These are phyloP conservation scores for Lycocerus yunnanus DNA, from an alignment of 2,888 invertebrate genomes.

Conservation along the genomic window DNA sequence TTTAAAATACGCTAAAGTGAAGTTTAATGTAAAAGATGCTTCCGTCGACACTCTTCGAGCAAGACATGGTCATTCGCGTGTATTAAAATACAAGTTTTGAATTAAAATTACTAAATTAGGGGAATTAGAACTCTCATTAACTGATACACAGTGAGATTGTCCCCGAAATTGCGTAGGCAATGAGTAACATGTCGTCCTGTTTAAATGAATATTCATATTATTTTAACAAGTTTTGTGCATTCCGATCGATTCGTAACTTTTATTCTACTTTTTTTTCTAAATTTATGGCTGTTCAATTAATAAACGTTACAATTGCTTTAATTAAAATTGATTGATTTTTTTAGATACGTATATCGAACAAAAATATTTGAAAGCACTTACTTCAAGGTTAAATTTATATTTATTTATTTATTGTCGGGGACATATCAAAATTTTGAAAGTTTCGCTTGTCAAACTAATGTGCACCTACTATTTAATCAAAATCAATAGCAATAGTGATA, in stretches of 20 bases:
- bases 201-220: slow-evolving; percentile 42
- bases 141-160: slow-evolving; percentile 51
- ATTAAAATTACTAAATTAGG: slow-evolving; percentile 53
- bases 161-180: slow-evolving; percentile 35
- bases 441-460: slow-evolving; percentile 16
- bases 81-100: slow-evolving; percentile 37
- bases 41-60: slow-evolving; percentile 36
- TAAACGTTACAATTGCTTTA: background rate
- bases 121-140: slow-evolving; percentile 55
- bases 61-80: slow-evolving; percentile 43
- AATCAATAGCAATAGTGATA: slow-evolving; percentile 28
- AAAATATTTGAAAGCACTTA: background rate
- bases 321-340: background rate
- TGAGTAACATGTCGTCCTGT: slow-evolving; percentile 26
- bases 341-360: background rate
- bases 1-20: slow-evolving; percentile 49
- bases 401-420: background rate
- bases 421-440: slow-evolving; percentile 19
- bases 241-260: slow-evolving; percentile 26
- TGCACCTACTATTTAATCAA: slow-evolving; percentile 24
- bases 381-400: background rate
- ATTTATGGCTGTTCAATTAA: slow-evolving; percentile 24
- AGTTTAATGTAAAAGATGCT: slow-evolving; percentile 46
- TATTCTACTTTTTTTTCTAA: slow-evolving; percentile 13
- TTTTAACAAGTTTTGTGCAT: slow-evolving; percentile 42